phyloP scores from a whole-genome alignment of 1,140 invertebrate genomes.

The Drosophila novamexicana region DNA sequence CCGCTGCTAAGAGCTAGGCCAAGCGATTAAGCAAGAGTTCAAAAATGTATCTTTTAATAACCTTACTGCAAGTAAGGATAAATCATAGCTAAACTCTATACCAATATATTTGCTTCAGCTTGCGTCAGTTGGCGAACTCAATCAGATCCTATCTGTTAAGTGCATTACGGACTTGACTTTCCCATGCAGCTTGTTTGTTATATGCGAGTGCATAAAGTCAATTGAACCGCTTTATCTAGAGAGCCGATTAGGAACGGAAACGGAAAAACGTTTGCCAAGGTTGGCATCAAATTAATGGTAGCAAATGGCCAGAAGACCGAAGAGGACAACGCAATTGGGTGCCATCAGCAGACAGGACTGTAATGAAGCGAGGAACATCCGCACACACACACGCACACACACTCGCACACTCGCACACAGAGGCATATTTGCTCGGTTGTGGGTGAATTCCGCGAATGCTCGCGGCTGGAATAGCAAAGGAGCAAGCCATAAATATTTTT shows the following conservation, averaged over 20 bases:
- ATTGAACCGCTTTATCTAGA: conserved; percentile 43
- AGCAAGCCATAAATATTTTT: conserved; percentile 78
- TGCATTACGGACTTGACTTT: not conserved
- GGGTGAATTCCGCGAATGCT: conserved; percentile 61
- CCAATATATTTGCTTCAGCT: not conserved
- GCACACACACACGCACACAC: not conserved
- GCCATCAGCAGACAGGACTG: conserved; percentile 41
- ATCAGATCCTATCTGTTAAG: conserved; percentile 16
- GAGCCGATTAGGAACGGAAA: conserved; percentile 32
- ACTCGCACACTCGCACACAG: not conserved
- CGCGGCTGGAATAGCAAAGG: conserved; percentile 38
- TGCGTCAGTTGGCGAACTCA: conserved; percentile 1
- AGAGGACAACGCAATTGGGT: conserved; percentile 32
- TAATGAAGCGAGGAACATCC: conserved; percentile 55
- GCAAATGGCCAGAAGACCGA: conserved; percentile 14
- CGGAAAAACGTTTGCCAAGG: conserved; percentile 43
- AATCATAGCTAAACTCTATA: not conserved
- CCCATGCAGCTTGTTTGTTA: not conserved
- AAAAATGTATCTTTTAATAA: not conserved
- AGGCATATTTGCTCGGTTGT: conserved; percentile 4
- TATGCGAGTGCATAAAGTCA: conserved; percentile 40
- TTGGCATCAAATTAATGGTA: conserved; percentile 42
- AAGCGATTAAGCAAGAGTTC: not conserved
- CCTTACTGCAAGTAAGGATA: not conserved
- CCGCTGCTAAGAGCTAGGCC: no score